A percentile compares a stretch with the other conserved stretches of the same genome.
These are phyloP conservation scores for Scaptodrosophila lebanonensis DNA, from an alignment of 1,140 invertebrate genomes.

Conservation along the genomic window DNA sequence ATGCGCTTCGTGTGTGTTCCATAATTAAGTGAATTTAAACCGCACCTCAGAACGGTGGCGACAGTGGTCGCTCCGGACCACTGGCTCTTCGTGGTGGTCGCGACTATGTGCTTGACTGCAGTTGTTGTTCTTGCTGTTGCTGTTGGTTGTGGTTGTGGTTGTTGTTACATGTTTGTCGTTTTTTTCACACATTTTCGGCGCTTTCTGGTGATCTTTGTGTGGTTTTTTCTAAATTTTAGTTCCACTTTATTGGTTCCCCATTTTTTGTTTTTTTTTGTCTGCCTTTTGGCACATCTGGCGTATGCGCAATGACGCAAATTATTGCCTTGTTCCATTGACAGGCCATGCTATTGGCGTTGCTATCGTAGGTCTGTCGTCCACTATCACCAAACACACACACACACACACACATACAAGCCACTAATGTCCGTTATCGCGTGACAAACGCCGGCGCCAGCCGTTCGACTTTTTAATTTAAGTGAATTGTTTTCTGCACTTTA, in stretches of 20 bases:
- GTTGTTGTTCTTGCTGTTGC: conserved; percentile 1
- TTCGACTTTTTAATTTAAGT: conserved; percentile 69
- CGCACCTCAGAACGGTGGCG: conserved; percentile 54
- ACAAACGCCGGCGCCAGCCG: conserved; percentile 27
- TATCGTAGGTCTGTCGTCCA: conserved; percentile 9
- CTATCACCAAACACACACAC: conserved; percentile 2
- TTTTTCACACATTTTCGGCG: conserved; percentile 62
- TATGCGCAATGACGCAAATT: conserved; percentile 56
- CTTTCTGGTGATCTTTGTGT: conserved; percentile 3
- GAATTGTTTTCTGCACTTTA: conserved; percentile 52
- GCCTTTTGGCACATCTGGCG: conserved; percentile 46
- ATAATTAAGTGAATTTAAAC: conserved; percentile 75
- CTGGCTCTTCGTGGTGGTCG: background rate
- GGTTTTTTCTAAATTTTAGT: conserved; percentile 5
- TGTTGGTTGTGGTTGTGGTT: conserved; percentile 41
- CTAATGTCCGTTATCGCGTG: conserved; percentile 59
- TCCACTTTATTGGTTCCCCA: conserved; percentile 5
- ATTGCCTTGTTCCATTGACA: conserved; percentile 16
- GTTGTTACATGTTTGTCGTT: conserved; percentile 49
- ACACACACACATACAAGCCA: conserved; percentile 2
- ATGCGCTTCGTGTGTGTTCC: conserved; percentile 73
- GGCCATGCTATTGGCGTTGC: no score
- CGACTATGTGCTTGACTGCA: conserved; percentile 3
- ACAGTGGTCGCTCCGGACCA: background rate
- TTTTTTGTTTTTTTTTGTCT: conserved; percentile 24